These are phyloP conservation scores for Melanotaenia parkinsoni DNA, from an alignment of 2,797 vertebrate species.

Conservation along the genomic window DNA sequence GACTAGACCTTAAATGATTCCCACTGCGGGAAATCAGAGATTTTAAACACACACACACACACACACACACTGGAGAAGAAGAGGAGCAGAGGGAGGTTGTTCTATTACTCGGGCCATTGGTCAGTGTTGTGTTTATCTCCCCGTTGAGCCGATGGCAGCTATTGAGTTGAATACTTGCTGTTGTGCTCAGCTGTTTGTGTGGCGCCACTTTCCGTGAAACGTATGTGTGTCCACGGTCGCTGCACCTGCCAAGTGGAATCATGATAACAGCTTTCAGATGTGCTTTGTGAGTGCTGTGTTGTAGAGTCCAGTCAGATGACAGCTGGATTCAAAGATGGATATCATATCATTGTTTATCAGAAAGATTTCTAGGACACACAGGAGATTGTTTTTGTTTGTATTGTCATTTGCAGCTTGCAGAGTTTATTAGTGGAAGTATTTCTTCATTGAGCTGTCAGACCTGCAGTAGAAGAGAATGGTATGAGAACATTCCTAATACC, in stretches of 20 bases:
- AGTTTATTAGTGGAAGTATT: constrained; percentile 3
- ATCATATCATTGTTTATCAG: neutral
- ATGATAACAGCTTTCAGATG: constrained; percentile 29
- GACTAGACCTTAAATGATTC: constrained; percentile 48
- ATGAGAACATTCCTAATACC: no score
- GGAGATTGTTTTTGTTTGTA: neutral
- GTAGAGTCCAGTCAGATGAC: constrained; percentile 11
- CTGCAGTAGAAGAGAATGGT: neutral
- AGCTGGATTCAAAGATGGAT: neutral
- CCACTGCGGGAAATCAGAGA: constrained; percentile 67
- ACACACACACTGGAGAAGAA: neutral
- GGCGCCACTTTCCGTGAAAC: neutral
- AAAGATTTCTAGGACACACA: neutral
- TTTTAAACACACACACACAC: constrained; percentile 7
- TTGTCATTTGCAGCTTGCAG: neutral
- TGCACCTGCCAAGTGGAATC: constrained; percentile 24
- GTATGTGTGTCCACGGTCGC: neutral
- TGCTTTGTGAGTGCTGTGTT: neutral
- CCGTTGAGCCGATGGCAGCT: constrained; percentile 17
- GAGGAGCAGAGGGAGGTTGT: constrained; percentile 12
- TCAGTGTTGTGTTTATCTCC: constrained; percentile 37
- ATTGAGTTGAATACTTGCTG: constrained; percentile 15
- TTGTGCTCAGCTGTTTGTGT: constrained; percentile 13
- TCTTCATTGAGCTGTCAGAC: constrained; percentile 3
- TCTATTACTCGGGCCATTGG: constrained; percentile 51